These are phyloP conservation scores for Mionectes olivaceus DNA, from an alignment of 2,797 vertebrate species.

Conservation along the genomic window DNA sequence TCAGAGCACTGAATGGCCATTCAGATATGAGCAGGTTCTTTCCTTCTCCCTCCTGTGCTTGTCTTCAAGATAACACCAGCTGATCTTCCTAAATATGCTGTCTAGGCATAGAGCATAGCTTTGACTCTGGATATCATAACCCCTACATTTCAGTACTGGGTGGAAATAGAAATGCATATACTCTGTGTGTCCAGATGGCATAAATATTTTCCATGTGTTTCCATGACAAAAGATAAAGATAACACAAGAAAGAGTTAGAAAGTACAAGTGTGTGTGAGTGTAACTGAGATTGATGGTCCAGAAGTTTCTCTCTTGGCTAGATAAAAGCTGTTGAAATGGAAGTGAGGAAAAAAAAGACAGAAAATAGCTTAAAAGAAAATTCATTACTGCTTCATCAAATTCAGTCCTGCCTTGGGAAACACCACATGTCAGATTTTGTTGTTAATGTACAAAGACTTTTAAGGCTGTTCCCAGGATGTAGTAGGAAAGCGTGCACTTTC, in stretches of 20 bases:
- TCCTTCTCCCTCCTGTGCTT: neutral
- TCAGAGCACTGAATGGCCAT: neutral
- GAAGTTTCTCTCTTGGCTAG: conserved; percentile 43
- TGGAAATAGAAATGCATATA: conserved; percentile 34
- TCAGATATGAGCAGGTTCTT: neutral
- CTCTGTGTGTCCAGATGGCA: conserved; percentile 30
- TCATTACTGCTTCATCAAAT: neutral
- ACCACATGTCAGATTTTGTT: conserved; percentile 3
- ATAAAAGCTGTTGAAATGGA: conserved; percentile 27
- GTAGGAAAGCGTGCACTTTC: neutral
- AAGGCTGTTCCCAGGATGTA: neutral
- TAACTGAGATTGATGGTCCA: conserved; percentile 27
- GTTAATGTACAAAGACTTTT: neutral
- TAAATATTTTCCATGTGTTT: conserved; percentile 56
- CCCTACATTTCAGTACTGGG: neutral
- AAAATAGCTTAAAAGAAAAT: conserved; percentile 29
- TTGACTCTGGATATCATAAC: conserved; percentile 1
- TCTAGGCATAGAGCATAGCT: neutral
- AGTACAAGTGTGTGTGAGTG: neutral
- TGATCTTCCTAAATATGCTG: neutral
- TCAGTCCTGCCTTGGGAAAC: neutral
- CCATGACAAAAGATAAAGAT: conserved; percentile 66
- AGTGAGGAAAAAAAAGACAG: neutral
- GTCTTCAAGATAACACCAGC: neutral
- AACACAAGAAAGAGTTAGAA: conserved; percentile 44